A percentile compares a stretch with the other conserved stretches of the same genome.
These are phyloP conservation scores for Picathartes gymnocephalus DNA, from an alignment of 2,113 vertebrate species.

Conservation along the genomic window DNA sequence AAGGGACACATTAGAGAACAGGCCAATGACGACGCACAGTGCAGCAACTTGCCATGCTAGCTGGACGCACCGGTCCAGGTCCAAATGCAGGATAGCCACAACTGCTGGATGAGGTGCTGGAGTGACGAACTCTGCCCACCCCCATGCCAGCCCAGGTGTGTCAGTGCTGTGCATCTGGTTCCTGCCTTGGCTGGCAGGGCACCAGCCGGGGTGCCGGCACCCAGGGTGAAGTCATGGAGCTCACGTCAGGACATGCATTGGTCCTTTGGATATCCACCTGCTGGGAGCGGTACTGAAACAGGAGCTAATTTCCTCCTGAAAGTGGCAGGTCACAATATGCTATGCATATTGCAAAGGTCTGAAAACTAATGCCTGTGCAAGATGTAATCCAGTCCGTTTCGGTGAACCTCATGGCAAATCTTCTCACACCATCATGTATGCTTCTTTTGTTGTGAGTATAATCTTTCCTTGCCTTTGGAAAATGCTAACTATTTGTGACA, in stretches of 20 bases:
- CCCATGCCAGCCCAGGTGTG: neutral
- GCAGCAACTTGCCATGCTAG: neutral
- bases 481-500: constrained; percentile 7
- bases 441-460: neutral
- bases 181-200: neutral
- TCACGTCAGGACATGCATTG: fast-evolving
- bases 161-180: fast-evolving
- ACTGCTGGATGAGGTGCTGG: neutral
- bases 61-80: neutral
- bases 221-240: neutral
- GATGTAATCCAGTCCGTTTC: neutral
- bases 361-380: constrained; percentile 26
- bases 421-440: neutral
- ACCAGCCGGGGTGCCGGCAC: neutral
- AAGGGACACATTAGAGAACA: neutral
- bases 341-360: constrained; percentile 58
- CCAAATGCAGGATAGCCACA: neutral
- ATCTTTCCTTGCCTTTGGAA: constrained; percentile 35
- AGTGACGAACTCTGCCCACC: neutral
- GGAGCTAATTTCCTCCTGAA: neutral
- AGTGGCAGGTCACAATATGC: neutral
- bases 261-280: neutral
- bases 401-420: neutral
- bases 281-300: neutral
- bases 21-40: fast-evolving